phyloP scores from a whole-genome alignment of 2,888 invertebrate genomes.

The Pyrgus malvae region DNA sequence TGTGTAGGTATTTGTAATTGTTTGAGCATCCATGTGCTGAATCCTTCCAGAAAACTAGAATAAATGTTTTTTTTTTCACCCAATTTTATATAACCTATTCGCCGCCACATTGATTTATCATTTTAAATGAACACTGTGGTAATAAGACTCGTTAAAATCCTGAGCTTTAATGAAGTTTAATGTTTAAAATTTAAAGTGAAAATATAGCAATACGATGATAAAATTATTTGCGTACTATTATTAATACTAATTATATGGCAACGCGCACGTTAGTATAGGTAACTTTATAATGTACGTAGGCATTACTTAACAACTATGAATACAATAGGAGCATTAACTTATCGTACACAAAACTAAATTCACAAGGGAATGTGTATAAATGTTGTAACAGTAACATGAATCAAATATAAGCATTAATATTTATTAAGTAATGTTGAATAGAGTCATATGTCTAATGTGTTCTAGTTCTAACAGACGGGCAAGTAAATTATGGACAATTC shows the following conservation, averaged over 20 bases:
- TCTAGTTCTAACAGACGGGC: background rate
- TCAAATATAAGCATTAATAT: slow-evolving; percentile 29
- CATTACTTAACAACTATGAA: slow-evolving; percentile 50
- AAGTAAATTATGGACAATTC: background rate
- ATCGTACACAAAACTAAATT: slow-evolving; percentile 62
- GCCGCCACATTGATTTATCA: too few species aligned
- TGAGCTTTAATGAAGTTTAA: too few species aligned
- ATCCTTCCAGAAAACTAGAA: too few species aligned
- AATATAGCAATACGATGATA: slow-evolving; percentile 9
- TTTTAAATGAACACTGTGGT: too few species aligned
- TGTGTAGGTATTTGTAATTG: too few species aligned
- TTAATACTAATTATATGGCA: slow-evolving; percentile 72
- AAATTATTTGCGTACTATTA: slow-evolving; percentile 24
- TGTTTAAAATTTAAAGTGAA: slow-evolving; percentile 2
- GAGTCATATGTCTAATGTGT: background rate
- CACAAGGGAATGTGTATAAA: slow-evolving; percentile 61
- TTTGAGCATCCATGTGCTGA: too few species aligned
- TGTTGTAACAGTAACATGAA: slow-evolving; percentile 33
- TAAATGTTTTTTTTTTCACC: slow-evolving; percentile 4
- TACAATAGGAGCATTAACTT: slow-evolving; percentile 48
- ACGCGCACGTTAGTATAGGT: slow-evolving; percentile 68
- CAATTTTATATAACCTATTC: slow-evolving; percentile 19
- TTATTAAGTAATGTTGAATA: background rate
- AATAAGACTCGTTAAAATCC: too few species aligned
- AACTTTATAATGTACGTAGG: slow-evolving; percentile 60